Base-by-base conservation (phyloP, 2,113 vertebrate species). In the Corydoras sp. region DNA sequence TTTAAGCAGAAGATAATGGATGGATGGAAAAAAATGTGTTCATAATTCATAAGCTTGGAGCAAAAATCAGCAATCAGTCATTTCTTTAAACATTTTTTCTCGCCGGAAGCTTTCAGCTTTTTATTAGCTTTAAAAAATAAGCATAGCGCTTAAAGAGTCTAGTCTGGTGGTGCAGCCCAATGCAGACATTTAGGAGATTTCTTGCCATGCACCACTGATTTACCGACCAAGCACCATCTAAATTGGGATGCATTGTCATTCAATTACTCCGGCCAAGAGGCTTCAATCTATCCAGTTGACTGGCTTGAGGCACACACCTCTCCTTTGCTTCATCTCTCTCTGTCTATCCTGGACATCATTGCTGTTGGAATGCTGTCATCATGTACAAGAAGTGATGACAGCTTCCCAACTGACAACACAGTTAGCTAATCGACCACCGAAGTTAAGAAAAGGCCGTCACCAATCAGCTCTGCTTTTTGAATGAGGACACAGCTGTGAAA, bases 201-300 rank as follows among this genome's bases (percentile, higher is more conserved):
- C 56, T 43, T n/a, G 12, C 60, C 51, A 63, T 61, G 76, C 71
- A 68, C 13, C 12, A 58, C 50, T 60, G 62, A 32, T 56, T 65
- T 24, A 61, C 61, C 49, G 62, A 59, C 32, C 15, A 29, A 65
- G 67, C 29, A 67, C 48, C 3, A 24, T 63, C 35, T 32, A 67
- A 74, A 74, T 63, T 71, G 72, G 71, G 35, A 18, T 35, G 35
- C 58, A 3, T 58, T 67, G 49, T 74, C 58, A 71, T 74, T 43
- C 61, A 74, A 66, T 74, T 50, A 77, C 68, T 32, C 51, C 43
- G 58, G 62, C 62, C 62, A 68, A 68, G 24, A 77, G 61, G 56
- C 71, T 31, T 43, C 67, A 58, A 12, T 51, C 29, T 66, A 62
- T 54, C 51, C 69, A 15, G 50, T 58, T 53, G 18, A 35, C 58